These are phyloP conservation scores for Sinocyclocheilus grahami DNA, from an alignment of 2,113 vertebrate genomes.

Conservation along the genomic window DNA sequence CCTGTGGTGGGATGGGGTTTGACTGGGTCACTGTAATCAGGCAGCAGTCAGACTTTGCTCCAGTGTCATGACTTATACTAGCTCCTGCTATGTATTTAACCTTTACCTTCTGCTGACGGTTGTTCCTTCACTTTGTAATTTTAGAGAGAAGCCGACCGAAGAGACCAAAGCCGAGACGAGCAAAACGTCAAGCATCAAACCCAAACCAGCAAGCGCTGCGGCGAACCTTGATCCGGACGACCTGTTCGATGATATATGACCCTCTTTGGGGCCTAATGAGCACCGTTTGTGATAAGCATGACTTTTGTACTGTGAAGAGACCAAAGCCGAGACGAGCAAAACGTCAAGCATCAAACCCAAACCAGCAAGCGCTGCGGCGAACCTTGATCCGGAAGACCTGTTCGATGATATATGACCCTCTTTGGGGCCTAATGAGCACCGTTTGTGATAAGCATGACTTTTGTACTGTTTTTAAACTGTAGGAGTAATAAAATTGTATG, in stretches of 20 bases:
- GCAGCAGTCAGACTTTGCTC: neutral
- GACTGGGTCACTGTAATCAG: constrained; percentile 36
- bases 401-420: constrained; percentile 80
- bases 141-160: constrained; percentile 69
- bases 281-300: neutral
- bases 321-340: constrained; percentile 60
- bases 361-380: constrained; percentile 71
- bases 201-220: constrained; percentile 71
- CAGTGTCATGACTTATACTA: constrained; percentile 19
- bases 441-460: neutral
- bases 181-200: constrained; percentile 59
- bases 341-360: constrained; percentile 64
- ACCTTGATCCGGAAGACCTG: constrained; percentile 79
- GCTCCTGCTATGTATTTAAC: constrained; percentile 18
- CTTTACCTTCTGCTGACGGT: constrained; percentile 20
- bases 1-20: neutral
- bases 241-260: constrained; percentile 84
- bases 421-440: neutral
- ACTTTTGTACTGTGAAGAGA: constrained; percentile 35
- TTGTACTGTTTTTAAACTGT: constrained; percentile 8
- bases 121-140: constrained; percentile 48
- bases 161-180: constrained; percentile 60
- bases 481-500: neutral
- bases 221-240: constrained; percentile 77
- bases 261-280: neutral